Base-by-base conservation (phyloP, 2,888 invertebrate genomes). In the Clanis bilineata region DNA sequence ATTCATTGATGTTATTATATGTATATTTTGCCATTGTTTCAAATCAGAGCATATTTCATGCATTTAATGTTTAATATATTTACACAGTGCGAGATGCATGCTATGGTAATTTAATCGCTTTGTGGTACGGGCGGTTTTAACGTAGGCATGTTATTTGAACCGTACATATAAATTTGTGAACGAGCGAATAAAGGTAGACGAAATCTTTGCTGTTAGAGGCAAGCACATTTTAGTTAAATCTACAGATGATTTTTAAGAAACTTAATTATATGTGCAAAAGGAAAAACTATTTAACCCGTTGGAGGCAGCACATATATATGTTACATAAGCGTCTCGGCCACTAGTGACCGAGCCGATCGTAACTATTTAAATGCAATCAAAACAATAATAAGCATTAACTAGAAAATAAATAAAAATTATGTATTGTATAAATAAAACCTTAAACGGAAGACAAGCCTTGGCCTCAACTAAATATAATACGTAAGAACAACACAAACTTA, bases 1-100 rank as follows among this genome's bases (percentile, higher is more conserved):
- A 92, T 92, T 92, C 92, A 92, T 91, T 91, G 92, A 90, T 90
- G 90, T 91, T 92, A 91, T 92, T 91, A 91, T 91, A 90, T 92
- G 91, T 91, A 92, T 91, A 92, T 91, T 91, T 91, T 82, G 88
- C 92, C 91, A 91, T 92, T 92, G 91, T 92, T 92, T 91, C 90
- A 91, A 91, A 91, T 91, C 91, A 91, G 91, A 91, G 90, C 92
- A 91, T 92, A 90, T 92, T 91, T 91, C 89, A 91, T 90, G 89
- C 89, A 88, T 90, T 88, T 91, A 90, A 91, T 90, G 89, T 88
- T 80, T 85, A 79, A 82, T 80, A 81, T 72, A 69, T 70, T 65
- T 64, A 66, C 71, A 79, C 82, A 87, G 68, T 62, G 56, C 54
- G 63, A 66, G 80, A 75, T 69, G 51, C 51, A 68, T 59, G 66